A percentile compares a stretch with the other conserved stretches of the same genome.
Evolutionary conservation across 2,797 vertebrate species (phyloP).

Genomic region (Molossus alvarezi): DNA sequence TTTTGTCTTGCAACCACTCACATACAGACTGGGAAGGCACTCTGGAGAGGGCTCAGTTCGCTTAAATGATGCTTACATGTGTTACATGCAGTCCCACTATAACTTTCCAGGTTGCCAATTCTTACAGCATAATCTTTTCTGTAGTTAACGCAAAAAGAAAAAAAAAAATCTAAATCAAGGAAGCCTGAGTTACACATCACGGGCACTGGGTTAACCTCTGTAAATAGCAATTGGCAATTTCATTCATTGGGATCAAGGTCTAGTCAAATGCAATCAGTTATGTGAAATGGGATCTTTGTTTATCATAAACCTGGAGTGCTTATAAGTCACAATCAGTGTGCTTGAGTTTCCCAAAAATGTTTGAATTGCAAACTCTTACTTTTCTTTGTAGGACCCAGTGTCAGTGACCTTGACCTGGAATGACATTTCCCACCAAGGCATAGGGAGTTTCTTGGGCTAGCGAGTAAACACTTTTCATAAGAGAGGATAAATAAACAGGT

Average conservation of each 20-base stretch:
- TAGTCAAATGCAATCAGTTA: constrained; percentile 58
- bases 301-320: neutral
- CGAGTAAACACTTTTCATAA: constrained; percentile 20
- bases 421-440: constrained; percentile 10
- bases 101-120: neutral
- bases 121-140: neutral
- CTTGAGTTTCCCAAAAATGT: constrained; percentile 15
- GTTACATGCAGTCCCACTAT: neutral
- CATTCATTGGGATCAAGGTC: constrained; percentile 67
- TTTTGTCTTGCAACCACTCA: neutral
- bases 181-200: constrained; percentile 46
- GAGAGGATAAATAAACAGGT: neutral
- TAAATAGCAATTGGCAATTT: constrained; percentile 71
- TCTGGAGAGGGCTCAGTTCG: neutral
- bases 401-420: neutral
- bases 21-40: neutral
- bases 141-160: constrained; percentile 20
- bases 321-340: neutral
- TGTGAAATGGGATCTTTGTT: constrained; percentile 51
- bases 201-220: constrained; percentile 12
- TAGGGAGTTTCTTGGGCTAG: neutral
- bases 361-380: constrained; percentile 47
- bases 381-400: neutral
- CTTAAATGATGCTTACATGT: neutral
- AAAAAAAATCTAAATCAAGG: constrained; percentile 65